A percentile compares a stretch with the other conserved stretches of the same genome.
These are phyloP conservation scores for Dascillus cervinus DNA, from an alignment of 2,888 invertebrate genomes.

Conservation along the genomic window DNA sequence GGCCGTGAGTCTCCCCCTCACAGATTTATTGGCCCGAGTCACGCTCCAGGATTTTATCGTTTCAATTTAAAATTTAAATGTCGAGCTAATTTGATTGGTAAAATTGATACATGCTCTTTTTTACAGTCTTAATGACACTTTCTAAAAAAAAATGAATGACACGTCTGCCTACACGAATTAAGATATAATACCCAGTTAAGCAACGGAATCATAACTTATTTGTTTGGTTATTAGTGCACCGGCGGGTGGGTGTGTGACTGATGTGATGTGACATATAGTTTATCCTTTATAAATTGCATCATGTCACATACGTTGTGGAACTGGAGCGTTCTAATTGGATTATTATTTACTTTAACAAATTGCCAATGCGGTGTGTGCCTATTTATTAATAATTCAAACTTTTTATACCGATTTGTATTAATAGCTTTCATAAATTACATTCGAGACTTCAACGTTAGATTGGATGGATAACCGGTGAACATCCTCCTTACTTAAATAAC, in stretches of 20 bases:
- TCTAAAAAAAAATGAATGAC: conserved; percentile 5
- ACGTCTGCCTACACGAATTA: neutral
- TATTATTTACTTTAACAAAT: conserved; percentile 16
- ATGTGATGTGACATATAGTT: conserved; percentile 5
- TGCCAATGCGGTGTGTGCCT: conserved; percentile 8
- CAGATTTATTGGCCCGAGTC: conserved; percentile 20
- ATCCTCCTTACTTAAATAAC: too few species aligned
- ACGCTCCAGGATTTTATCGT: conserved; percentile 21
- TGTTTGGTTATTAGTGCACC: neutral
- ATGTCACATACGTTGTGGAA: conserved; percentile 11
- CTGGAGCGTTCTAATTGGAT: conserved; percentile 18
- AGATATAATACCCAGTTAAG: neutral
- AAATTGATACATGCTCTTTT: conserved; percentile 18
- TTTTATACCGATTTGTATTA: too few species aligned
- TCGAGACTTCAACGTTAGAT: too few species aligned
- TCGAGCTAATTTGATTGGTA: conserved; percentile 20
- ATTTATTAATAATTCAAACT: too few species aligned
- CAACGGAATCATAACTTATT: conserved; percentile 1
- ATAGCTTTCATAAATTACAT: too few species aligned
- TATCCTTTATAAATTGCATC: conserved; percentile 1
- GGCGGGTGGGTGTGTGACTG: conserved; percentile 5
- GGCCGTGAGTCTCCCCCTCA: conserved; percentile 13
- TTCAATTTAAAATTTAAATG: conserved; percentile 22
- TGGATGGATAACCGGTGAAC: too few species aligned
- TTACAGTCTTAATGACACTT: conserved; percentile 10